Evolutionary conservation across 2,797 vertebrate species (phyloP).

Genomic region (Sebastes iracundus): DNA sequence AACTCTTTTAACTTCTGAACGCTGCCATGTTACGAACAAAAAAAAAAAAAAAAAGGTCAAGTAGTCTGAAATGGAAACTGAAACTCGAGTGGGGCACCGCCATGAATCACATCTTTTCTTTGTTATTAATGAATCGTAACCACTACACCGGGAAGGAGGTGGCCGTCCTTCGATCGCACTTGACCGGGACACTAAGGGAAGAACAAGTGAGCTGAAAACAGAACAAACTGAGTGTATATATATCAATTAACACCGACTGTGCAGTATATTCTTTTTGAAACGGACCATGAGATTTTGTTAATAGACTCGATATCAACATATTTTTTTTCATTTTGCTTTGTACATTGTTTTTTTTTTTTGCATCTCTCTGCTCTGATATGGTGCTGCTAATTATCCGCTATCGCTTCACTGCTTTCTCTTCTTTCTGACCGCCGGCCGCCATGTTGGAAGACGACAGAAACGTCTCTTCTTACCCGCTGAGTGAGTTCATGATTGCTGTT

Average conservation of each 20-base stretch:
- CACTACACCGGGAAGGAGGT: slow-evolving; percentile 44
- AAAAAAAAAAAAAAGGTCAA: background rate
- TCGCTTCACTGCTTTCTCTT: background rate
- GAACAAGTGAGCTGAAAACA: slow-evolving; percentile 18
- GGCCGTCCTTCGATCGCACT: slow-evolving; percentile 1
- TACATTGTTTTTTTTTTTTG: slow-evolving; percentile 19
- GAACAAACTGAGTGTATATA: slow-evolving; percentile 48
- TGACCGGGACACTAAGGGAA: background rate
- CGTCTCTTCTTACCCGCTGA: background rate
- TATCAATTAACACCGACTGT: slow-evolving; percentile 47
- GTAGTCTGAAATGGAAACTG: background rate
- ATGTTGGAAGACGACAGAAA: slow-evolving; percentile 27
- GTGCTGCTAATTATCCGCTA: slow-evolving; percentile 57
- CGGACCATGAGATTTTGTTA: slow-evolving; percentile 56
- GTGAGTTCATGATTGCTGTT: background rate
- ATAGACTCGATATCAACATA: slow-evolving; percentile 30
- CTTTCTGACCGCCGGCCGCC: slow-evolving; percentile 1
- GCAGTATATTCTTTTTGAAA: slow-evolving; percentile 53
- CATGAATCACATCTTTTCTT: slow-evolving; percentile 27
- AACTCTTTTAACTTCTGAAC: slow-evolving; percentile 14
- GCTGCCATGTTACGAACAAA: slow-evolving; percentile 40
- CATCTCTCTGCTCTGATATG: slow-evolving; percentile 48
- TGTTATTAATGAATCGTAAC: slow-evolving; percentile 22
- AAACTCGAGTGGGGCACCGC: slow-evolving; percentile 26
- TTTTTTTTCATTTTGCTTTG: slow-evolving; percentile 36